Percentiles rank a stretch among this genome's conserved stretches.
Conservation (phyloP, 2,113 vertebrate species). For the Tetrao urogallus region DNA sequence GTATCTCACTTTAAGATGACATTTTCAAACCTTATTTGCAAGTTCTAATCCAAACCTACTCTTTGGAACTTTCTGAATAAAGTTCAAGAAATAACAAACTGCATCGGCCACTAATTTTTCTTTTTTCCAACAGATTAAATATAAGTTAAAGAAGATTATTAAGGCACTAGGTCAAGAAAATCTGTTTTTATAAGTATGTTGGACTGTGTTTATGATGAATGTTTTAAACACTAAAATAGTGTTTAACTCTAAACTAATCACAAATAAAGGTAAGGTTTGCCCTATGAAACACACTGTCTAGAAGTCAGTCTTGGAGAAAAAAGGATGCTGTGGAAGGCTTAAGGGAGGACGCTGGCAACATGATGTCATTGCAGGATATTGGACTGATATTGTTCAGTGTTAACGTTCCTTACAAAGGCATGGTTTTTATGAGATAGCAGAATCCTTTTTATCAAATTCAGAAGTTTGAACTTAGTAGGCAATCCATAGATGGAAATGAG, state of each 20-base stretch:
- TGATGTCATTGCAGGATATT: neutral
- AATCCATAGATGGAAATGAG: conserved; percentile 19
- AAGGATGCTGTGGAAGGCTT: neutral
- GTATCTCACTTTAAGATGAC: neutral
- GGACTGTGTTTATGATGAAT: neutral
- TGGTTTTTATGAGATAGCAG: neutral
- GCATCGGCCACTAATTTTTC: neutral
- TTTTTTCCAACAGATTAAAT: neutral
- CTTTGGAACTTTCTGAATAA: neutral
- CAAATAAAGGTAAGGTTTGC: neutral
- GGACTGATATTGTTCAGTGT: neutral
- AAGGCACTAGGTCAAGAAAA: neutral
- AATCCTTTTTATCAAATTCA: neutral
- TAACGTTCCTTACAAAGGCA: neutral
- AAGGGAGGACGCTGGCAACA: neutral
- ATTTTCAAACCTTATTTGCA: neutral
- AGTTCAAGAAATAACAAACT: neutral
- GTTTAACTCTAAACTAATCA: neutral
- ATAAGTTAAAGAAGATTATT: neutral
- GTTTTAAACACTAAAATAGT: neutral
- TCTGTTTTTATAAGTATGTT: neutral
- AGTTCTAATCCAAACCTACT: neutral
- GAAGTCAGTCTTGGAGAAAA: neutral
- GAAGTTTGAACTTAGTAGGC: conserved; percentile 13
- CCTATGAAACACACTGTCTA: neutral